Evolutionary conservation across 2,888 invertebrate genomes (phyloP).

Genomic region (Oligia latruncula): DNA sequence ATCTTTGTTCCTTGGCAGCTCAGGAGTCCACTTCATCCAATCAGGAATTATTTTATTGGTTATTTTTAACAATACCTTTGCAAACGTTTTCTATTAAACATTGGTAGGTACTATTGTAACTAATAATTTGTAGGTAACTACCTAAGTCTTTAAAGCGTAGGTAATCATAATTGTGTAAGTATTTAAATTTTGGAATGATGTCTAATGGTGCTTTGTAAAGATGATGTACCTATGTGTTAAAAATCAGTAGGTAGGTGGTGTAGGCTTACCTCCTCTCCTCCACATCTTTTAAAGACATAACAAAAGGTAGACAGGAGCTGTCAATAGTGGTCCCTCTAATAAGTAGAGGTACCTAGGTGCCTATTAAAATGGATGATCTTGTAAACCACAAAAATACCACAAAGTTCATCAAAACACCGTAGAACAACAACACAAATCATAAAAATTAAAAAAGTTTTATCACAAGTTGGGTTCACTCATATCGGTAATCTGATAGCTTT

Average conservation of each 20-base stretch:
- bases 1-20: neutral
- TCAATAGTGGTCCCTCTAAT: neutral
- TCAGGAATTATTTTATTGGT: neutral
- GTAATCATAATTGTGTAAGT: neutral
- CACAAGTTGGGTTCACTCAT: neutral
- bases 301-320: neutral
- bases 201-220: neutral
- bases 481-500: constrained; percentile 36
- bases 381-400: constrained; percentile 19
- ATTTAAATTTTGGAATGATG: neutral
- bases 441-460: constrained; percentile 27
- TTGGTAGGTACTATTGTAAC: neutral
- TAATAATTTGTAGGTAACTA: neutral
- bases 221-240: neutral
- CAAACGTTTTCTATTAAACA: neutral
- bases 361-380: neutral
- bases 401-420: neutral
- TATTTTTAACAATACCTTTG: neutral
- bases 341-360: too few species aligned
- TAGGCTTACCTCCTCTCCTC: neutral
- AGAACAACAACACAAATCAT: neutral
- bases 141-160: neutral
- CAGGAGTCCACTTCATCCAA: neutral
- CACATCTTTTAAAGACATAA: neutral
- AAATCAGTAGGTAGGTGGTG: neutral